phyloP scores from a whole-genome alignment of 2,888 invertebrate species.

The Idaea biselata region DNA sequence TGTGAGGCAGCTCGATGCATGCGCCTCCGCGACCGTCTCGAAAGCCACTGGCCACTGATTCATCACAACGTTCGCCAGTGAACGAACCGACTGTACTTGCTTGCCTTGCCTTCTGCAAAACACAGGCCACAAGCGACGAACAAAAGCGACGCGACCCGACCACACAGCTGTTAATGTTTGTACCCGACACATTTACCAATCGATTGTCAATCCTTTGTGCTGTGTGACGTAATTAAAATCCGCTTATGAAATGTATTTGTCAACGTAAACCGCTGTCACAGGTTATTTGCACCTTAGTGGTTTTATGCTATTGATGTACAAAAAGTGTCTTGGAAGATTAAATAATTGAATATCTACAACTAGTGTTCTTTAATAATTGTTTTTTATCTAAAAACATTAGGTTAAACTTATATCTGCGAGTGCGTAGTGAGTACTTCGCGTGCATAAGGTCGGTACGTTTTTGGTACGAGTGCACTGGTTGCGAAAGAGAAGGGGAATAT shows the following conservation, averaged over 20 bases:
- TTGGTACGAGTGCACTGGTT: conserved; percentile 59
- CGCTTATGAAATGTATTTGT: conserved; percentile 3
- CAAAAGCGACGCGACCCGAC: conserved; percentile 60
- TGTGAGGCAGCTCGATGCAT: conserved; percentile 33
- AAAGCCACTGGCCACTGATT: conserved; percentile 49
- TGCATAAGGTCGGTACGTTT: conserved; percentile 54
- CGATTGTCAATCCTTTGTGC: conserved; percentile 56
- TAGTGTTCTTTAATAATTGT: conserved; percentile 2
- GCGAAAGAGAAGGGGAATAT: conserved; percentile 44
- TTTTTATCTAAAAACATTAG: conserved; percentile 22
- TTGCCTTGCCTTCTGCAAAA: conserved; percentile 23
- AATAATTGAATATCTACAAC: neutral
- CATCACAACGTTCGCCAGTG: conserved; percentile 32
- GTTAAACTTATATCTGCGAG: conserved; percentile 39
- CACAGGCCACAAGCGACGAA: conserved; percentile 57
- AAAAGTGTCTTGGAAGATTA: neutral
- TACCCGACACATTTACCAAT: conserved; percentile 56
- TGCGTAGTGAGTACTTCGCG: conserved; percentile 46
- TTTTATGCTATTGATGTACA: neutral
- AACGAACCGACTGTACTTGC: conserved; percentile 2
- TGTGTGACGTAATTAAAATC: conserved; percentile 40
- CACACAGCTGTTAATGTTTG: conserved; percentile 76
- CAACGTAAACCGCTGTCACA: neutral
- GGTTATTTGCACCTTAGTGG: neutral
- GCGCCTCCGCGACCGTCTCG: conserved; percentile 28